phyloP scores from a whole-genome alignment of 2,113 vertebrate genomes.

The Zonotrichia leucophrys region DNA sequence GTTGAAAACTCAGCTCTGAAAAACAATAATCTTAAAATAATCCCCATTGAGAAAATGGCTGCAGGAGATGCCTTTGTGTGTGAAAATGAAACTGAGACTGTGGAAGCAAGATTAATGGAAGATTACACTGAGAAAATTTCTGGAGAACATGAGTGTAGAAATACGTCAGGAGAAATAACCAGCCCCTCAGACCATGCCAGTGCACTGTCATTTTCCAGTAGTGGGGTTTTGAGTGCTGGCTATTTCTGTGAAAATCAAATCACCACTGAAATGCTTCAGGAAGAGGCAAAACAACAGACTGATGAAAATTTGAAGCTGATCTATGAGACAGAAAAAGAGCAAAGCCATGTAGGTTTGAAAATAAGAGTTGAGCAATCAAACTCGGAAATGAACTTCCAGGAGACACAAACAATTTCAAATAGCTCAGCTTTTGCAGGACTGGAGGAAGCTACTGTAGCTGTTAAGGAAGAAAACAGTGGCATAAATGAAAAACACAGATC shows the following conservation, averaged over 20 bases:
- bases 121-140: background rate
- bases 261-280: background rate
- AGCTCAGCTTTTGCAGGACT: conserved; percentile 66
- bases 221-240: background rate
- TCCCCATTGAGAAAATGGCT: background rate
- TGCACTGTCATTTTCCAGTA: background rate
- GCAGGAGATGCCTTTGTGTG: background rate
- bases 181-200: background rate
- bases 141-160: background rate
- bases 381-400: conserved; percentile 63
- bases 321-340: background rate
- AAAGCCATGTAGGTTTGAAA: conserved; percentile 29
- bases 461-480: conserved; percentile 68
- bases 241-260: conserved; percentile 17
- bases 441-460: conserved; percentile 55
- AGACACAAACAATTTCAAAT: conserved; percentile 67
- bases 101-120: background rate
- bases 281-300: conserved; percentile 25
- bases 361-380: conserved; percentile 60
- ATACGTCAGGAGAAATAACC: background rate
- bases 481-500: conserved; percentile 53
- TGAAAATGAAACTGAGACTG: background rate
- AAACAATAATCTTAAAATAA: background rate
- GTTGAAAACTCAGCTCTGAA: background rate
- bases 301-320: conserved; percentile 37